Evolutionary conservation across 2,113 vertebrate genomes (phyloP).

Genomic region (Tympanuchus pallidicinctus): DNA sequence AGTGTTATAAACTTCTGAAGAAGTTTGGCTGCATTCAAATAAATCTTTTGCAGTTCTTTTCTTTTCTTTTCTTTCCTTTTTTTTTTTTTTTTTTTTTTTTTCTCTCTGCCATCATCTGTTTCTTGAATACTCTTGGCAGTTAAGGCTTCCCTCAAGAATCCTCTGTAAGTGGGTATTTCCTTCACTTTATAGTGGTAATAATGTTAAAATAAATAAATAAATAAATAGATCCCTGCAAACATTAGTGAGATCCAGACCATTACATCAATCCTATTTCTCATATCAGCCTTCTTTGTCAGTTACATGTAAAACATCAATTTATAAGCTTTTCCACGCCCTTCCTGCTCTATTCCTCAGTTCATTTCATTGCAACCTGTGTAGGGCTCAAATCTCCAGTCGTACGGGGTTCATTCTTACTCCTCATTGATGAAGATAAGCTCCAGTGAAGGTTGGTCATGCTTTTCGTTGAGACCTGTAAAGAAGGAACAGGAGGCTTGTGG

Average conservation of each 20-base stretch:
- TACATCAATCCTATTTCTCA: background rate
- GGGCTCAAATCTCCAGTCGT: slow-evolving; percentile 67
- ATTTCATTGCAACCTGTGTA: slow-evolving; percentile 59
- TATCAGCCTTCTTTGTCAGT: background rate
- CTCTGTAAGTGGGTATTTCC: background rate
- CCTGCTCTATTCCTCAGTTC: slow-evolving; percentile 49
- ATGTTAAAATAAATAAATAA: background rate
- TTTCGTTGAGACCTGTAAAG: slow-evolving; percentile 68
- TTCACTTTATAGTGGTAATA: background rate
- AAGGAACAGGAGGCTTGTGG: slow-evolving; percentile 9
- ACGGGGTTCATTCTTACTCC: slow-evolving; percentile 80
- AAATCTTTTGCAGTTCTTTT: background rate
- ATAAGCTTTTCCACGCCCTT: slow-evolving; percentile 32
- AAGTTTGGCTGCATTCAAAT: background rate
- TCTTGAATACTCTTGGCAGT: background rate
- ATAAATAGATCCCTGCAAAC: background rate
- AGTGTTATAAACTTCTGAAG: background rate
- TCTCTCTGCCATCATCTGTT: background rate
- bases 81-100: background rate
- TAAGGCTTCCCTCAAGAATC: background rate
- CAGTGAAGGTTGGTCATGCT: slow-evolving; percentile 68
- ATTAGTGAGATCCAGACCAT: background rate
- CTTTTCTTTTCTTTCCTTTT: background rate
- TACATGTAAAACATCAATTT: background rate
- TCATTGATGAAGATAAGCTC: slow-evolving; percentile 84